Evolutionary conservation across 1,140 invertebrate genomes (phyloP), one percentile per base, ranked within the genome.

Genomic region (Augochlora pura): DNA sequence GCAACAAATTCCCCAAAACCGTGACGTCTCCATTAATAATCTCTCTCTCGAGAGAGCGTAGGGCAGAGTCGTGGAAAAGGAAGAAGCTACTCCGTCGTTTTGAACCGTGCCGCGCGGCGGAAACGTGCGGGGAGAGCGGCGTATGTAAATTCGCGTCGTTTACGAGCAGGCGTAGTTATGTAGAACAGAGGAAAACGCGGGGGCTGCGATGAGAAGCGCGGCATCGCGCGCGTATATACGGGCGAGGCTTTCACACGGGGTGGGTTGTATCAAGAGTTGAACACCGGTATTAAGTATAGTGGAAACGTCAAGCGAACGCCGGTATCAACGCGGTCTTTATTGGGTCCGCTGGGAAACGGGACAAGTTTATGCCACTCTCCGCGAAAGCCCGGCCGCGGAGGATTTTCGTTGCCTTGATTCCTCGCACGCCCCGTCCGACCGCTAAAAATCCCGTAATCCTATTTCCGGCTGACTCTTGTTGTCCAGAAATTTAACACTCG

Each of bases 211-310:
- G 1, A 57, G 42, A 25, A 38, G 49, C 25, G 12, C 32, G n/a
- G 59, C n/a, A n/a, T n/a, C n/a, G n/a, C n/a, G n/a, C 25, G n/a
- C 42, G 49, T 52, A 27, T 39, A 32, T n/a, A n/a, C n/a, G n/a
- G n/a, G 42, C 7, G 21, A 38, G n/a, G 54, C 39, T 63, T 42
- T 25, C 63, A n/a, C 32, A 32, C 4, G 32, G 32, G 32, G 32
- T n/a, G 10, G 27, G 70, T 60, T 32, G 5, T 59, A 59, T 39
- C 52, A 42, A 59, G 2, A 39, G 75, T 65, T 60, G 66, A 67
- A 46, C 57, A 27, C 32, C 12, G 52, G 16, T 66, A 54, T 62
- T 67, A 63, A 63, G 4, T n/a, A 23, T 14, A 52, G 7, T 16
- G 9, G 16, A 75, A 60, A 21, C 66, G 25, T 14, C 8, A 18